These are phyloP conservation scores for Agrochola lychnidis DNA, from an alignment of 2,888 invertebrate species.

Conservation along the genomic window DNA sequence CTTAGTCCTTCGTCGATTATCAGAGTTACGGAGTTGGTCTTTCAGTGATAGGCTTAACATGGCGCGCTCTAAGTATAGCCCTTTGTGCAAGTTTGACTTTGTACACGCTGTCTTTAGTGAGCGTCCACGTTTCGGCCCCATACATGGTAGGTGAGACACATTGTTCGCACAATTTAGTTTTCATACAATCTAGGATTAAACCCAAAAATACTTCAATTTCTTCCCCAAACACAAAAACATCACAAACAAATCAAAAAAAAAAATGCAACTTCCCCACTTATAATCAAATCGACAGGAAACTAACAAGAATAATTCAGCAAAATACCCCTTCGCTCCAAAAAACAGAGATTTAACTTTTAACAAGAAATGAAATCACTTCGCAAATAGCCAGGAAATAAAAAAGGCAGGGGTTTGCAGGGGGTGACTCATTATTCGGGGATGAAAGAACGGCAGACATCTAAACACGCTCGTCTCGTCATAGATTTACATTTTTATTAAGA, in stretches of 20 bases:
- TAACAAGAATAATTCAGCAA: conserved; percentile 43
- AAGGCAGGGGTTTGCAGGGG: conserved; percentile 40
- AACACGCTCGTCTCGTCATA: conserved; percentile 52
- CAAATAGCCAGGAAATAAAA: conserved; percentile 64
- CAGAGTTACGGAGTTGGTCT: not conserved
- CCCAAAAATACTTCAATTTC: not conserved
- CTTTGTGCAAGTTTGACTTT: not conserved
- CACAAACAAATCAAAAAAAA: conserved; percentile 6
- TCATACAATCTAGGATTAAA: not conserved
- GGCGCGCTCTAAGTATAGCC: no score
- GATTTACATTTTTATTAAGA: conserved; percentile 62
- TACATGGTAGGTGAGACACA: no score
- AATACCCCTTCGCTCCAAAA: conserved; percentile 22
- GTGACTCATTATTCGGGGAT: conserved; percentile 64
- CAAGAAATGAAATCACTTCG: conserved; percentile 67
- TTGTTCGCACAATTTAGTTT: no score
- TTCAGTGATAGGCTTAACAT: not conserved
- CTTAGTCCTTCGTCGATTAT: not conserved
- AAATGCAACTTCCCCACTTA: not conserved
- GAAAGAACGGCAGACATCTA: conserved; percentile 59
- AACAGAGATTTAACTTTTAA: conserved; percentile 62
- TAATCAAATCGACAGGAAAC: conserved; percentile 40
- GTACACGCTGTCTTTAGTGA: no score
- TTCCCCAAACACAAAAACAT: not conserved
- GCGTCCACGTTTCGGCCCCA: no score